Evolutionary conservation across 2,113 vertebrate species (phyloP), one percentile per base, ranked within the genome.

Genomic region (Sialia sialis): DNA sequence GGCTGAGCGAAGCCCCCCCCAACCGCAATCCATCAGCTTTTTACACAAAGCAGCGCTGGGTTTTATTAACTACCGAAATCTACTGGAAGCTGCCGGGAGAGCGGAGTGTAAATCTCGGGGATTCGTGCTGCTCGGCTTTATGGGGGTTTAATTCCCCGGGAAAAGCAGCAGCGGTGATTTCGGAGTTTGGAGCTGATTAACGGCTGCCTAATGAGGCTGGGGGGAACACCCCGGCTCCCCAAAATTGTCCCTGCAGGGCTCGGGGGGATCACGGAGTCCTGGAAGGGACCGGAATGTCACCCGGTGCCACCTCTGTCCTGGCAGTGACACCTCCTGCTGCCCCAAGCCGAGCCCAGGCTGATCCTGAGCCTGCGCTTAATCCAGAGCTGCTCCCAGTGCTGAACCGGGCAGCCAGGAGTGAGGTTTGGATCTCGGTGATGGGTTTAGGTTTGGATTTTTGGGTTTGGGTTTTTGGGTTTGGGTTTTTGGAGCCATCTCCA

Each of bases 21-120:
- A 55, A 72, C 51, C 39, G 87, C 79, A 92, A 94, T 94, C 93
- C 46, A 80, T 92, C 88, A 73, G n/a, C 70, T 52, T 30, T 83
- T 96, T 90, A 96, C 74, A 94, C 91, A 38, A 41, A 92, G 90
- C 81, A 36, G 88, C 92, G 3, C 95, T 93, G 66, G 54, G 73
- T 96, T 96, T 96, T 95, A 96, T 96, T 77, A 96, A 96, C 93
- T 93, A 93, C 78, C 95, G 87, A 96, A 94, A 94, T 59, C 51
- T 89, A 70, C 60, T 84, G 89, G 90, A 68, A 94, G 60, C 59
- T 27, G 39, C 16, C 78, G 67, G 41, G 51, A 82, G 76, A 78
- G 84, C 81, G 81, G 83, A 39, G 19, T 43, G 91, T 95, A 87
- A 94, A 89, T 81, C 83, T 89, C 34, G 13, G 44, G 90, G 93